phyloP scores from a whole-genome alignment of 2,797 vertebrate species.

The Champsocephalus esox region DNA sequence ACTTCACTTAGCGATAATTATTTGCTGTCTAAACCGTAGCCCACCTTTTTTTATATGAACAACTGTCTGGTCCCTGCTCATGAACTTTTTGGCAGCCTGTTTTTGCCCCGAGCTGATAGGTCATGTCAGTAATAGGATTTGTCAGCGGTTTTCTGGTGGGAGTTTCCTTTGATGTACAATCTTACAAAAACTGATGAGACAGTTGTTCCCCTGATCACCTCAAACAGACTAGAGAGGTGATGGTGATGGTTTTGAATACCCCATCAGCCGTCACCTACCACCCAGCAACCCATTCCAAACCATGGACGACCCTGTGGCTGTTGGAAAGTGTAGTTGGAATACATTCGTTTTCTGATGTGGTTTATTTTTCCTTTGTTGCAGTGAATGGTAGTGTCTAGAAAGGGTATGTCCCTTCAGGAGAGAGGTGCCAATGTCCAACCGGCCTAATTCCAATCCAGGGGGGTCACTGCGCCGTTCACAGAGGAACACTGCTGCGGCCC shows the following conservation, averaged over 20 bases:
- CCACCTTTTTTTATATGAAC: slow-evolving; percentile 8
- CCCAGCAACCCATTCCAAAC: background rate
- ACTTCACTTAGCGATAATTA: background rate
- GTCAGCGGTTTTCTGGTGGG: background rate
- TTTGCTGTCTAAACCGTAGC: background rate
- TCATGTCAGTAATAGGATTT: slow-evolving; percentile 13
- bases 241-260: background rate
- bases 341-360: slow-evolving; percentile 18
- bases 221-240: slow-evolving; percentile 1
- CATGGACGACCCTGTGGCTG: background rate
- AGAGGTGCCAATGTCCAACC: slow-evolving; percentile 99
- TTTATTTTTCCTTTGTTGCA: slow-evolving; percentile 69
- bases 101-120: background rate
- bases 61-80: background rate
- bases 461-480: slow-evolving; percentile 99
- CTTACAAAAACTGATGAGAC: background rate
- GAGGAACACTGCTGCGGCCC: slow-evolving; percentile 99
- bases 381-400: slow-evolving; percentile 99
- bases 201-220: slow-evolving; percentile 21
- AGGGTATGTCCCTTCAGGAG: slow-evolving; percentile 99
- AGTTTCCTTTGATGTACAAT: slow-evolving; percentile 4
- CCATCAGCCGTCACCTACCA: background rate
- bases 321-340: background rate
- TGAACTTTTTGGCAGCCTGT: background rate
- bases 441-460: slow-evolving; percentile 99